Conservation (phyloP, 2,113 vertebrate genomes). For the Rattus norvegicus region GRCr8 NC_086032.1:83591501-83592000, state of each 20-base stretch:
- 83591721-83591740: background rate
- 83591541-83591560: background rate
- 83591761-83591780: background rate
- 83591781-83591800: background rate
- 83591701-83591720: background rate
- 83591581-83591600: background rate
- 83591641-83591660: background rate
- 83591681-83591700: background rate
- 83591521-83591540: background rate
- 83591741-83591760: constrained; percentile 17
- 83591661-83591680: background rate
- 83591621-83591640: background rate
- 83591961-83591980: background rate
- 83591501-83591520: background rate
- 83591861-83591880: background rate
- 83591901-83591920: background rate
- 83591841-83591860: background rate
- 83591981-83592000: background rate
- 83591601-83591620: background rate
- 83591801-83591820: background rate
- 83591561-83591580: background rate
- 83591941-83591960: background rate
- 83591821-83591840: background rate
- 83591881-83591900: constrained; percentile 13
- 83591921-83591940: background rate